phyloP scores from a whole-genome alignment of 2,797 vertebrate genomes.

The Moxostoma hubbsi region DNA sequence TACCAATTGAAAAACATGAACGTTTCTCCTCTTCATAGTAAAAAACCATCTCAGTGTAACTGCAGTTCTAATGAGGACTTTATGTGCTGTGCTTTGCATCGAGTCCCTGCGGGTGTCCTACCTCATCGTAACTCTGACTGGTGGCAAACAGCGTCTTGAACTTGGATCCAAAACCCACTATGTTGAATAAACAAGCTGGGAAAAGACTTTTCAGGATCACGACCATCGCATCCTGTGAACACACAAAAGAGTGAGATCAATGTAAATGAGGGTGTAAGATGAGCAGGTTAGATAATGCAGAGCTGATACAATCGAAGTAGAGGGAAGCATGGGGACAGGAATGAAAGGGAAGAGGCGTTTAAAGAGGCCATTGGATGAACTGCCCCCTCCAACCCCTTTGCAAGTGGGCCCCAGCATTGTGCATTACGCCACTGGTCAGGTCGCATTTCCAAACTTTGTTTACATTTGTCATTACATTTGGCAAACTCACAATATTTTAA shows the following conservation, averaged over 20 bases:
- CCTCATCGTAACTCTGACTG: constrained; percentile 90
- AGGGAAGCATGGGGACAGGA: constrained; percentile 21
- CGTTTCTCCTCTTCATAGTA: neutral
- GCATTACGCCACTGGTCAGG: neutral
- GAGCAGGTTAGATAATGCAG: neutral
- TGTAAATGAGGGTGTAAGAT: neutral
- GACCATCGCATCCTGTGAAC: constrained; percentile 87
- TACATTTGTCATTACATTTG: constrained; percentile 12
- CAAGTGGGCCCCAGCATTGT: too few species aligned
- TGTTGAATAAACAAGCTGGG: constrained; percentile 89
- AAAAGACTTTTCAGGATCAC: constrained; percentile 92
- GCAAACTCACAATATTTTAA: neutral
- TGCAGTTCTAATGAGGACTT: constrained; percentile 21
- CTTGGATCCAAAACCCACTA: constrained; percentile 91
- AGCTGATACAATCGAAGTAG: neutral
- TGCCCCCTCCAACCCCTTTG: too few species aligned
- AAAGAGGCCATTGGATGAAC: constrained; percentile 26
- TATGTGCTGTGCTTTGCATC: neutral
- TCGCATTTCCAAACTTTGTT: neutral
- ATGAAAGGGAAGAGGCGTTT: constrained; percentile 10
- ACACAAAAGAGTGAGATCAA: constrained; percentile 18
- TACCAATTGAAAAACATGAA: neutral
- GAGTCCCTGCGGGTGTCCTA: constrained; percentile 61
- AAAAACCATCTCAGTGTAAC: neutral
- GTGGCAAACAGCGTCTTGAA: constrained; percentile 88